A percentile compares a stretch with the other conserved stretches of the same genome.
phyloP scores from a whole-genome alignment of 2,797 vertebrate species.

The Salmo trutta region DNA sequence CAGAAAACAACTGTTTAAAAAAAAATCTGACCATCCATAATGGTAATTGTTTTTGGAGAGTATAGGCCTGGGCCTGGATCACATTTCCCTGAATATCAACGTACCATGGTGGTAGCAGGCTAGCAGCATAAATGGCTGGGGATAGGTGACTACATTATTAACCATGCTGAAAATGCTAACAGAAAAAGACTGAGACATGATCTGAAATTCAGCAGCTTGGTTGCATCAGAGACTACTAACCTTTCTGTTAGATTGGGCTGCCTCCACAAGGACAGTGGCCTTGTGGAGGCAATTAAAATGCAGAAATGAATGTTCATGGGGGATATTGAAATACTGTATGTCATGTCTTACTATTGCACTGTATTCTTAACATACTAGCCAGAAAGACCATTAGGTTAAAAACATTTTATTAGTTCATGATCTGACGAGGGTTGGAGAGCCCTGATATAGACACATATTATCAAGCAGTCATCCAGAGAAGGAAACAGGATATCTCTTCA shows the following conservation, averaged over 20 bases:
- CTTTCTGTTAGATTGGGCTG: slow-evolving; percentile 63
- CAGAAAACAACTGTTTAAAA: slow-evolving; percentile 70
- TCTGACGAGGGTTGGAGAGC: too few relatives aligned
- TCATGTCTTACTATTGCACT: slow-evolving; percentile 7
- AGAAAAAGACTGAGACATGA: slow-evolving; percentile 64
- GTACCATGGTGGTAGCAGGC: slow-evolving; percentile 46
- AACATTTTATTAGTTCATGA: too few relatives aligned
- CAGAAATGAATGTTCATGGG: slow-evolving; percentile 56
- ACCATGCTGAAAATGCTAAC: slow-evolving; percentile 63
- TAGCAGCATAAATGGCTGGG: slow-evolving; percentile 44
- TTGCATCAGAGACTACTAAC: slow-evolving; percentile 76
- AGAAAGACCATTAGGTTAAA: not conserved
- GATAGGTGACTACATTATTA: slow-evolving; percentile 71
- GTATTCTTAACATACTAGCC: not conserved
- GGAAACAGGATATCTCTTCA: slow-evolving; percentile 48
- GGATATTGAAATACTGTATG: slow-evolving; percentile 31
- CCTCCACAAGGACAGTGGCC: slow-evolving; percentile 54
- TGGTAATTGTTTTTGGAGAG: slow-evolving; percentile 73
- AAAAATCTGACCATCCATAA: slow-evolving; percentile 70
- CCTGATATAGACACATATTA: slow-evolving; percentile 17
- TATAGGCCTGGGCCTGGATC: slow-evolving; percentile 67
- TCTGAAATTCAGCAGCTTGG: slow-evolving; percentile 71
- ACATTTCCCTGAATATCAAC: slow-evolving; percentile 42
- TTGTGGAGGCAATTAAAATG: slow-evolving; percentile 73
- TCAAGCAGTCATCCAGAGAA: slow-evolving; percentile 37